phyloP scores from a whole-genome alignment of 2,113 vertebrate species.

The Ardeotis arabs region DNA sequence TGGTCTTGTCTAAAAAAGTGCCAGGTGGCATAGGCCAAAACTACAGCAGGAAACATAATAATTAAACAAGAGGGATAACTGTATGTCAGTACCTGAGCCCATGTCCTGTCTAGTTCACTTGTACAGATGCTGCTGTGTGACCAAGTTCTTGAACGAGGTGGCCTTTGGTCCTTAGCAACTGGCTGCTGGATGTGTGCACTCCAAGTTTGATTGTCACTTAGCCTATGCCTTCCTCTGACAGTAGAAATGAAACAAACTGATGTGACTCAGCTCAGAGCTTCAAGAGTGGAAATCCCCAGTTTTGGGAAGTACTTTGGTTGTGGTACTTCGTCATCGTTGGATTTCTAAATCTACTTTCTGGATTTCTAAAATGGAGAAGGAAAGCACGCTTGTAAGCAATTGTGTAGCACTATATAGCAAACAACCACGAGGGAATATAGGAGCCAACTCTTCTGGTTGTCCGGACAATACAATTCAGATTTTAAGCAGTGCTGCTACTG shows the following conservation, averaged over 20 bases:
- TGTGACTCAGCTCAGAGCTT: not conserved
- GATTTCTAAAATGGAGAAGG: not conserved
- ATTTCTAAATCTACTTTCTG: not conserved
- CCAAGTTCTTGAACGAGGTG: not conserved
- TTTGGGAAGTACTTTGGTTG: not conserved
- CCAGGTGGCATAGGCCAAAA: not conserved
- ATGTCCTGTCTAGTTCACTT: not conserved
- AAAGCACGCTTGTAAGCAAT: not conserved
- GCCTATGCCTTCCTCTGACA: not conserved
- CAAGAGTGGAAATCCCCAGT: not conserved
- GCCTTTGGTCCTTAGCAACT: not conserved
- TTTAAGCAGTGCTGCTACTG: not conserved
- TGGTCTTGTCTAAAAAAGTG: not conserved
- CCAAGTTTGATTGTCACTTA: not conserved
- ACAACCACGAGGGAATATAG: not conserved
- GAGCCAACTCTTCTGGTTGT: not conserved
- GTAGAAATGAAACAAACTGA: not conserved
- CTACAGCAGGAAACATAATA: not conserved
- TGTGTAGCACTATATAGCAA: not conserved
- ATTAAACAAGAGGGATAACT: not conserved
- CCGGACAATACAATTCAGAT: not conserved
- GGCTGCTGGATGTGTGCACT: not conserved
- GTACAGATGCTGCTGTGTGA: not conserved
- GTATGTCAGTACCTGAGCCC: not conserved
- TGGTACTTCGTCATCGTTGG: not conserved